phyloP scores from a whole-genome alignment of 2,113 vertebrate genomes.

The Mastomys natalensis region DNA sequence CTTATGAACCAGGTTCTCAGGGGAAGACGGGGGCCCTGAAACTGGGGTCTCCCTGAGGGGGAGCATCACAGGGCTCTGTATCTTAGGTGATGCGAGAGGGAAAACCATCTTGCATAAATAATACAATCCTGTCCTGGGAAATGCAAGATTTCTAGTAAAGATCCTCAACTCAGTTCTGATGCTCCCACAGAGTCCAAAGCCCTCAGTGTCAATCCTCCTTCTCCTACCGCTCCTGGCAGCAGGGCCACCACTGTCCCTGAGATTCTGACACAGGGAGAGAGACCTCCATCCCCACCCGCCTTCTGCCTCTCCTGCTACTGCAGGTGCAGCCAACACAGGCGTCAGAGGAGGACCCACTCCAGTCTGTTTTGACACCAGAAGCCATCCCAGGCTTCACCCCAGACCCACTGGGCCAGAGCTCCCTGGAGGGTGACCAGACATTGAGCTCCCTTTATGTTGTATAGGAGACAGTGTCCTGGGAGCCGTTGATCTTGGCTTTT shows the following conservation, averaged over 20 bases:
- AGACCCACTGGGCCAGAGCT: background rate
- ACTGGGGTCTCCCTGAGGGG: background rate
- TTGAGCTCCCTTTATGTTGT: background rate
- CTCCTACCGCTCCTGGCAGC: too few species aligned
- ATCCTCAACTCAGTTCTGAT: background rate
- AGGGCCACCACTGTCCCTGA: background rate
- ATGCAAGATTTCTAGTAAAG: background rate
- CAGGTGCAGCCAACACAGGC: background rate
- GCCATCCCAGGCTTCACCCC: too few species aligned
- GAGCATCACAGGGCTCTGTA: rapidly evolving
- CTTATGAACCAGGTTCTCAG: background rate
- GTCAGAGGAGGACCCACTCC: background rate
- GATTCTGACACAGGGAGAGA: background rate
- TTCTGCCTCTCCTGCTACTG: background rate
- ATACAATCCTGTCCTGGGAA: background rate
- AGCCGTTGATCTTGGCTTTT: background rate
- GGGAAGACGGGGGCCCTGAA: too few species aligned
- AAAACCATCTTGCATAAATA: background rate
- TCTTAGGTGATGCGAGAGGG: background rate
- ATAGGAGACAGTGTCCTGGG: background rate
- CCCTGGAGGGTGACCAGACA: rapidly evolving
- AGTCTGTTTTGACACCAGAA: background rate
- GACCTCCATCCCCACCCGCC: background rate
- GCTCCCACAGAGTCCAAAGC: rapidly evolving
- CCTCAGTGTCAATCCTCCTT: rapidly evolving